Base-by-base conservation (phyloP, 1,140 invertebrate genomes). In the Psilanteris sp. region DNA sequence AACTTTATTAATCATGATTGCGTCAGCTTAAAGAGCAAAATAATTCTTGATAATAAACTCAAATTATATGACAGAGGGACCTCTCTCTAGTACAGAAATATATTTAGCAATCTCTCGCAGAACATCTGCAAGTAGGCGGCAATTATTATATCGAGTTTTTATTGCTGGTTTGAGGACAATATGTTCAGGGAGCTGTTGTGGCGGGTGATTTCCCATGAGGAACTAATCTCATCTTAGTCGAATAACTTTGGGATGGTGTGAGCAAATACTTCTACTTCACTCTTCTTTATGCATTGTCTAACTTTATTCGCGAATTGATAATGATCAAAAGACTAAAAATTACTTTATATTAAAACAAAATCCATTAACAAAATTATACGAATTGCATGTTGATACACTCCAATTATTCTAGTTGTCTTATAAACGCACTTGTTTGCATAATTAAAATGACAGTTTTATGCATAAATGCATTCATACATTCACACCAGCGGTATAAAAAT, bases 181-280 rank as follows among this genome's bases (percentile, higher is more conserved):
- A 82, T 67, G 75, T 81, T 83, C 66, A 36, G 50, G 71, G 77
- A 79, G 72, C 72, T 64, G 41, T 50, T 71, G 61, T 68, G 64
- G 37, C 67, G 61, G 68, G 54, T 87, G 84, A 87, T 87, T 87
- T 87, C 85, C 85, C 85, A 50, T 39, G 85, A 80, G 85, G 79
- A 46, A 71, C 78, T 82, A 83, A 87, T 85, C 79, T 83, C 79
- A 82, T 81, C 82, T 83, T 79, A 81, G 75, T 78, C 71, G 75
- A 59, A 59, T 67, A 82, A 83, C 80, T 87, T 85, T 84, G 80
- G 79, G 77, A 67, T 77, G 77, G 77, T 79, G 75, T 44, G 52
- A 61, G 48, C 54, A 31, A 32, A 67, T 36, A 43, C 55, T 71
- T 77, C 50, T 67, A 71, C 62, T 77, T 71, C 55, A 71, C 59